Evolutionary conservation across 2,888 invertebrate species (phyloP), one percentile per base, ranked within the genome.

Genomic region (Zaprionus lineosus): DNA sequence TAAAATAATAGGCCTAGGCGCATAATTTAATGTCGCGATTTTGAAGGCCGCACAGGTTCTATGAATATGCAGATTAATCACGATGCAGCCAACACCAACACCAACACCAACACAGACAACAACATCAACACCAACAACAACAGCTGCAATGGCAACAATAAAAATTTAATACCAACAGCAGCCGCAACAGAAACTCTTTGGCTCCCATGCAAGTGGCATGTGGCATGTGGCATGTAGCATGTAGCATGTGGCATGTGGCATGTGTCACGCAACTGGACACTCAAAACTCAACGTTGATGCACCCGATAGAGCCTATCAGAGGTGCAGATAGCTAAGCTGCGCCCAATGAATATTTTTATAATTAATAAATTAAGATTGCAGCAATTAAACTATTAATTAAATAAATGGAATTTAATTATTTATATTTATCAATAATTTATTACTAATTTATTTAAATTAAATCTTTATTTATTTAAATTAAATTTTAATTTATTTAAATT

Each of bases 1-100:
- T 76, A 65, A 81, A 84, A 86, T 81, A 86, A 86, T 81, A 86
- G 81, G 81, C 81, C 81, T 81, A 81, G 78, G 55, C 62, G 82
- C 86, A 81, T 81, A 81, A 86, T 84, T 86, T 84, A 86, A 74
- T 81, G 82, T 72, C 62, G 81, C 74, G 67, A 72, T 47, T 63
- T 72, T 63, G 76, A 83, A 74, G 76, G 65, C 64, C 58, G 46
- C 21, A 14, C 31, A 16, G 12, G 34, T 39, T 56, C 44, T 51
- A 33, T 43, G 50, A 19, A 67, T 61, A 84, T 77, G 84, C 76
- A 77, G 76, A 77, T 77, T 77, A 58, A 77, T 74, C 79, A 78
- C 65, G 61, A 62, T 58, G 53, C 62, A 51, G 34, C 48, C 40
- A 64, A 39, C 56, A 56, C 15, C 44, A 51, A 9, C 15, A 48